phyloP scores from a whole-genome alignment of 2,113 vertebrate species.

The Leucosticte australis region DNA sequence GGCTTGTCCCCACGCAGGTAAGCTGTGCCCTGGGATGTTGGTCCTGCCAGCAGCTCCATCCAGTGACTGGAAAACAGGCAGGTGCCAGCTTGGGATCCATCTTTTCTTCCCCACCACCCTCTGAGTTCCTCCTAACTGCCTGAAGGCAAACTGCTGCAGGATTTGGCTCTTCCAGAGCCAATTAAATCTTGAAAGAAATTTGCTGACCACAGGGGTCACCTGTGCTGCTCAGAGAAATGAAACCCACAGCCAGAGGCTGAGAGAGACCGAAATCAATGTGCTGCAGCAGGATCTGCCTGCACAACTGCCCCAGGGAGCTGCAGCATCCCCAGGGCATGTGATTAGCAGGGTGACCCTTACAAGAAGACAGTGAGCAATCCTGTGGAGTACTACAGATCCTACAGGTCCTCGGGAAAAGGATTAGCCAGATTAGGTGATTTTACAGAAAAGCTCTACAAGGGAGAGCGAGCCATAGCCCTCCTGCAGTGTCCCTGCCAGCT shows the following conservation, averaged over 20 bases:
- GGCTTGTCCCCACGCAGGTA: neutral
- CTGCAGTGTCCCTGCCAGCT: neutral
- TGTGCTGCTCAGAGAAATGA: neutral
- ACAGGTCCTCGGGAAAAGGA: neutral
- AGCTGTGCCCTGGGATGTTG: neutral
- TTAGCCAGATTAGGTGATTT: neutral
- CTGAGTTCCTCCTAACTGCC: neutral
- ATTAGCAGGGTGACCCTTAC: neutral
- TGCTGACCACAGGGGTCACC: neutral
- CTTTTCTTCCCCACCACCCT: neutral
- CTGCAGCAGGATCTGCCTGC: neutral
- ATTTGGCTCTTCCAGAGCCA: neutral
- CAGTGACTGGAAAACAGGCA: neutral
- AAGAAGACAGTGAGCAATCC: neutral
- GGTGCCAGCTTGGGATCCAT: neutral
- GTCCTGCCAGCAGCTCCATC: neutral
- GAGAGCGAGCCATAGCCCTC: accelerated
- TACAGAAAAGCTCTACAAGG: neutral
- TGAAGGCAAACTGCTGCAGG: neutral
- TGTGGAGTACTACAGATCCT: neutral
- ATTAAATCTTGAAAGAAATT: slow-evolving; percentile 7
- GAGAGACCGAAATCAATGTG: neutral
- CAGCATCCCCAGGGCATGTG: neutral
- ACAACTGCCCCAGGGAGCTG: neutral
- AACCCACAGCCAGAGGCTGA: neutral